These are phyloP conservation scores for Capreolus pygargus DNA, from an alignment of 2,113 vertebrate species.

Conservation along the genomic window DNA sequence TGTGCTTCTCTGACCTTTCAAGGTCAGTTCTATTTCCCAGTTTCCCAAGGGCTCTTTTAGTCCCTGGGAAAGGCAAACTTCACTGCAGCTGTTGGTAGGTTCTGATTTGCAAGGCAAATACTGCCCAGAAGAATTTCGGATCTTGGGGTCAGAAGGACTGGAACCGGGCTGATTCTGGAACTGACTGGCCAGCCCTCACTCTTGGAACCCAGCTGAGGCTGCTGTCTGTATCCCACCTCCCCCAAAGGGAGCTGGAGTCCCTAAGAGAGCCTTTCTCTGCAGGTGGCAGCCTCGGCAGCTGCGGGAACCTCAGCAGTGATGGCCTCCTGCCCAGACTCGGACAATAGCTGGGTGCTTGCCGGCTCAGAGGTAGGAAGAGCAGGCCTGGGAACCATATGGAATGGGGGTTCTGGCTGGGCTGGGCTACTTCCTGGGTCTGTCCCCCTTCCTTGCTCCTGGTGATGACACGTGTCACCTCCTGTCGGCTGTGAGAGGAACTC, in stretches of 20 bases:
- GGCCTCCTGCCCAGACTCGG: conserved; percentile 73
- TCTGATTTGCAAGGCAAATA: conserved; percentile 48
- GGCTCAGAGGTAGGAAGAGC: conserved; percentile 75
- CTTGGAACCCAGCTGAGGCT: neutral
- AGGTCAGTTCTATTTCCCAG: neutral
- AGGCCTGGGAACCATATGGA: neutral
- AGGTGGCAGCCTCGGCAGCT: conserved; percentile 44
- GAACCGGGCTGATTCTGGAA: neutral
- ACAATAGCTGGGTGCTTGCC: conserved; percentile 78
- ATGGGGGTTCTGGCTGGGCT: neutral
- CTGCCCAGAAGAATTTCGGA: neutral
- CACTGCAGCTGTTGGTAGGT: neutral
- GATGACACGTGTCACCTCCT: neutral
- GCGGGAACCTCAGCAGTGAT: conserved; percentile 51
- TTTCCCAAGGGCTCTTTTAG: neutral
- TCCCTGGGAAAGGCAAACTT: neutral
- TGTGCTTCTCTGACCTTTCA: conserved; percentile 43
- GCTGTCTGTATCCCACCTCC: neutral
- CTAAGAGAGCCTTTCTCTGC: neutral
- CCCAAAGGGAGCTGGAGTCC: neutral
- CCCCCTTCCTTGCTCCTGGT: neutral
- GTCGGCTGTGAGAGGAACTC: neutral
- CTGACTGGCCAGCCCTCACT: neutral
- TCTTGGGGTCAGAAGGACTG: neutral
- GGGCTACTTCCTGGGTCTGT: neutral